Percentiles rank a stretch among this genome's conserved stretches.
phyloP scores from a whole-genome alignment of 2,888 invertebrate genomes.

The Tachina fera region DNA sequence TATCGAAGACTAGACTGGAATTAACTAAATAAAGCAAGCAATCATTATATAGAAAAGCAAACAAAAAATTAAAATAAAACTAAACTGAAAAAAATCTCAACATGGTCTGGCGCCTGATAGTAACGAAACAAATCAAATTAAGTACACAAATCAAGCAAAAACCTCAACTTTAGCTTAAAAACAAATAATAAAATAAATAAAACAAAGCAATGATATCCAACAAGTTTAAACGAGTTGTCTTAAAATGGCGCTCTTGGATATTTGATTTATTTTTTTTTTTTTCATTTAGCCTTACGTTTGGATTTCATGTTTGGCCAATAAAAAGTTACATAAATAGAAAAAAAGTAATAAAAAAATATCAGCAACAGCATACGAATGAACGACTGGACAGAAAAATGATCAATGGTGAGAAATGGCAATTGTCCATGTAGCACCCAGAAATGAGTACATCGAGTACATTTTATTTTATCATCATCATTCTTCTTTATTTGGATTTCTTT shows the following conservation, averaged over 20 bases:
- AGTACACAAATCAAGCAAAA: constrained; percentile 70
- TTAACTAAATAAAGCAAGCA: constrained; percentile 33
- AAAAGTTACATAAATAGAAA: constrained; percentile 35
- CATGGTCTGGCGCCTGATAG: constrained; percentile 79
- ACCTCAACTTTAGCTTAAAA: constrained; percentile 18
- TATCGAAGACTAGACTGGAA: constrained; percentile 13
- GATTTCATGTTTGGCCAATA: constrained; percentile 66
- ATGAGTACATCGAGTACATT: constrained; percentile 60
- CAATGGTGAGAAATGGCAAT: constrained; percentile 75
- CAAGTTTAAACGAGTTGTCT: constrained; percentile 61
- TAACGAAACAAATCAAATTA: constrained; percentile 74
- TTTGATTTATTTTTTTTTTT: constrained; percentile 68
- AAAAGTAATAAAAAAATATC: not conserved
- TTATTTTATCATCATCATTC: constrained; percentile 57
- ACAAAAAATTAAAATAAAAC: not conserved
- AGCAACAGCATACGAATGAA: constrained; percentile 1
- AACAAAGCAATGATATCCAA: constrained; percentile 31
- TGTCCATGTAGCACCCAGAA: constrained; percentile 73
- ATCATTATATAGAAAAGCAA: constrained; percentile 11
- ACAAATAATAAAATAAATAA: not conserved
- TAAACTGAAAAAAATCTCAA: constrained; percentile 52
- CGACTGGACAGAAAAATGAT: constrained; percentile 61
- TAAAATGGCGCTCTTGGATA: constrained; percentile 69
- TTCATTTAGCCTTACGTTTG: constrained; percentile 54
- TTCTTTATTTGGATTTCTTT: constrained; percentile 37